Percentiles rank a stretch among this genome's conserved stretches.
phyloP scores from a whole-genome alignment of 2,888 invertebrate genomes.

The Gryllus longicercus region DNA sequence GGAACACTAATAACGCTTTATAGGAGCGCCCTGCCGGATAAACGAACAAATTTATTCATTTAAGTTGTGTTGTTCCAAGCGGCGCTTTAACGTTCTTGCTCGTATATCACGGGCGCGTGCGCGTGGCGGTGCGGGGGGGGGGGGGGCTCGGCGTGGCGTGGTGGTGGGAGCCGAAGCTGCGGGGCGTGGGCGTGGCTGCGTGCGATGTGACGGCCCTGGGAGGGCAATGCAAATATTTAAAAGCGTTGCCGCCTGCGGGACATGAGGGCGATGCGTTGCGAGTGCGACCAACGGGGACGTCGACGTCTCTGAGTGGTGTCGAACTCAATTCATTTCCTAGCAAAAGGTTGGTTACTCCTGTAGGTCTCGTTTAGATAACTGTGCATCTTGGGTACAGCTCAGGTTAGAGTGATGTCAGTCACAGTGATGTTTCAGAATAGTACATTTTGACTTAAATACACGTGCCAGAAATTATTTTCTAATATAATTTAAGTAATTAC shows the following conservation, averaged over 20 bases:
- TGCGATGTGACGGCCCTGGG: not conserved
- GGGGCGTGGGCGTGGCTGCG: not conserved
- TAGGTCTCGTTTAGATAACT: no score
- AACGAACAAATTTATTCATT: slow-evolving; percentile 17
- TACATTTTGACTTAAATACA: no score
- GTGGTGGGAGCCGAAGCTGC: not conserved
- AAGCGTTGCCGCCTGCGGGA: not conserved
- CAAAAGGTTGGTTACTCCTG: no score
- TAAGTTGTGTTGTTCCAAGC: not conserved
- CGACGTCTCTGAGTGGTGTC: no score
- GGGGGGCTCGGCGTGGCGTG: not conserved
- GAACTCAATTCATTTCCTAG: no score
- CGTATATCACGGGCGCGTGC: not conserved
- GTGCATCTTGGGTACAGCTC: no score
- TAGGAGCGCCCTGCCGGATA: slow-evolving; percentile 17
- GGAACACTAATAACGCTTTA: slow-evolving; percentile 1
- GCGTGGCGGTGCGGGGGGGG: not conserved
- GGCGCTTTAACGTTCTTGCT: slow-evolving; percentile 1
- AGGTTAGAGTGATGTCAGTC: no score
- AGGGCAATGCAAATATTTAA: not conserved
- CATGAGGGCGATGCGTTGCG: no score
- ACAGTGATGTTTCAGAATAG: no score
- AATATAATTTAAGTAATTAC: no score
- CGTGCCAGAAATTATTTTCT: no score
- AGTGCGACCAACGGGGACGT: no score